Percentiles rank a stretch among this genome's conserved stretches.
phyloP scores from a whole-genome alignment of 2,888 invertebrate species.

The Stomorhina lunata region DNA sequence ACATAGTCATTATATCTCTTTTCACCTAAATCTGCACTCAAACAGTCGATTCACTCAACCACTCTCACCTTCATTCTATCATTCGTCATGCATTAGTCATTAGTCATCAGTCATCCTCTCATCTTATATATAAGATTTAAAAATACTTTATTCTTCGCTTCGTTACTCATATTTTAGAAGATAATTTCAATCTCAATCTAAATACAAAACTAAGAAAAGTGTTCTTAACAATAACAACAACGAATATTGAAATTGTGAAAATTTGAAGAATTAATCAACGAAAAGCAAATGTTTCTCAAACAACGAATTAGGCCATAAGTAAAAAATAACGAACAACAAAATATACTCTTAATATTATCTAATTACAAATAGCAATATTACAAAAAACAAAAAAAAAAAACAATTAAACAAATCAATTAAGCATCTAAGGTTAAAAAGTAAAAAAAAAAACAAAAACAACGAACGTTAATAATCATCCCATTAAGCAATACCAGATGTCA shows the following conservation, averaged over 20 bases:
- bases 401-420: constrained; percentile 51
- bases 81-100: constrained; percentile 37
- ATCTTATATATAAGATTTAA: constrained; percentile 30
- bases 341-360: constrained; percentile 31
- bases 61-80: constrained; percentile 31
- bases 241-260: constrained; percentile 75
- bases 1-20: background rate
- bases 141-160: constrained; percentile 25
- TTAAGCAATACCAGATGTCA: constrained; percentile 31
- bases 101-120: constrained; percentile 43
- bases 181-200: constrained; percentile 48
- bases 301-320: constrained; percentile 80
- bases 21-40: too few species aligned
- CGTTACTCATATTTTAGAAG: too few species aligned
- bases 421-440: constrained; percentile 24
- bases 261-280: constrained; percentile 73
- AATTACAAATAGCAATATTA: constrained; percentile 55
- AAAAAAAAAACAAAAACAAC: constrained; percentile 17
- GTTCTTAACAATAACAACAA: constrained; percentile 71
- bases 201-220: constrained; percentile 64
- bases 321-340: constrained; percentile 65
- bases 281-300: constrained; percentile 80
- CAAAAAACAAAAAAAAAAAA: constrained; percentile 24
- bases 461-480: constrained; percentile 4
- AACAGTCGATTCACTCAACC: constrained; percentile 14